phyloP scores from a whole-genome alignment of 1,140 invertebrate species.

The Globodera ellingtonae region DNA sequence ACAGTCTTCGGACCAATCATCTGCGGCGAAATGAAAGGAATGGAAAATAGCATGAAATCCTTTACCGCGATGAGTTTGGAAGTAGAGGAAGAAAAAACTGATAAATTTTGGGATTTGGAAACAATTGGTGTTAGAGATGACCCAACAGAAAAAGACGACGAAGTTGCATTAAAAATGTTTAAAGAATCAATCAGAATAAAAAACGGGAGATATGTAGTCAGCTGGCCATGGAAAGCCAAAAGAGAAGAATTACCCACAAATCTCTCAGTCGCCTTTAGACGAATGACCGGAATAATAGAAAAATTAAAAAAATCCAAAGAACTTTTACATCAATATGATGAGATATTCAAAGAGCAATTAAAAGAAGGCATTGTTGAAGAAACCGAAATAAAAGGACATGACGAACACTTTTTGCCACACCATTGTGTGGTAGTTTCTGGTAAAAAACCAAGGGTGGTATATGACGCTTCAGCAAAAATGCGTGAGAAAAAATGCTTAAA shows the following conservation, averaged over 20 bases:
- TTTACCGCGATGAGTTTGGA: no score
- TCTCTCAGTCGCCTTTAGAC: background rate
- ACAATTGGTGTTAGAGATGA: conserved; percentile 16
- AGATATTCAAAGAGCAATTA: background rate
- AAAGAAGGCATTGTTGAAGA: no score
- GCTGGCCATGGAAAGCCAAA: conserved; percentile 5
- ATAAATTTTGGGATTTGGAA: background rate
- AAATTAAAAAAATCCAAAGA: background rate
- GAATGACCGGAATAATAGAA: background rate
- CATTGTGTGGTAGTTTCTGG: background rate
- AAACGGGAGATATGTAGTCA: conserved; percentile 2
- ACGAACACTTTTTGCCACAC: conserved; percentile 3
- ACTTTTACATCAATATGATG: background rate
- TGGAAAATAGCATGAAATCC: no score
- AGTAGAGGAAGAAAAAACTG: no score
- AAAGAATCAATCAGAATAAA: background rate
- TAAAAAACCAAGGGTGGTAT: background rate
- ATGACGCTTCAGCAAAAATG: background rate
- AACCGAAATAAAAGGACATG: no score
- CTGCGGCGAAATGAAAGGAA: no score
- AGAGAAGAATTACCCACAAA: conserved; percentile 11
- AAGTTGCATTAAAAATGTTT: background rate
- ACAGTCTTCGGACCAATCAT: no score
- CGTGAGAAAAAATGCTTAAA: background rate
- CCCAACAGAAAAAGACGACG: background rate